Base-by-base conservation (phyloP, 2,888 invertebrate species). In the Metacarcinus magister region DNA sequence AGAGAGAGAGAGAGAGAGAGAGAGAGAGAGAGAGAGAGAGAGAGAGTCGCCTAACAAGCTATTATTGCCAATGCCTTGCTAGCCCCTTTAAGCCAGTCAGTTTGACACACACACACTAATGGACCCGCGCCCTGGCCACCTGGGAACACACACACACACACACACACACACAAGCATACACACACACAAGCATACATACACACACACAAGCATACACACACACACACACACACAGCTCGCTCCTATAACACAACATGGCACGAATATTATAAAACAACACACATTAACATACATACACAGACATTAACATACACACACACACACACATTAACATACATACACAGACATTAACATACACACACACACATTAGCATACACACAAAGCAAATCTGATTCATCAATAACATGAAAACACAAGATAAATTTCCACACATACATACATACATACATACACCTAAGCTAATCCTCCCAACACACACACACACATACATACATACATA, bases 1-100 rank as follows among this genome's bases (percentile, higher is more conserved):
- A 75, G 75, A 75, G 75, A 75, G 75, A 75, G 75, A 75, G 75
- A 75, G 75, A 82, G 75, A 82, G 75, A 82, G 28, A 82, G n/a
- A 82, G n/a, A 28, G 28, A 82, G 75, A 82, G 75, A 28, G 75
- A 82, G 75, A 28, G 28, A 28, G 75, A 82, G n/a, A 28, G 75
- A 82, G 75, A 28, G 28, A 28, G 28, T 28, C 54, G 75, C 10
- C 10, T 28, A n/a, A 87, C 16, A 32, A 87, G 8, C 87, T 16
- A 87, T 87, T 87, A 87, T 87, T 87, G 87, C 39, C 87, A 32
- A 87, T 39, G 39, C 13, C 39, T 87, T 87, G 32, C 87, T 87
- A 39, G 39, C 87, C 39, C 32, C 39, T 87, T 87, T 87, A 87
- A 87, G 75, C 75, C 10, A 32, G 87, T 8, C 39, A 87, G 87